phyloP scores from a whole-genome alignment of 1,140 invertebrate genomes.

The Monomorium pharaonis region DNA sequence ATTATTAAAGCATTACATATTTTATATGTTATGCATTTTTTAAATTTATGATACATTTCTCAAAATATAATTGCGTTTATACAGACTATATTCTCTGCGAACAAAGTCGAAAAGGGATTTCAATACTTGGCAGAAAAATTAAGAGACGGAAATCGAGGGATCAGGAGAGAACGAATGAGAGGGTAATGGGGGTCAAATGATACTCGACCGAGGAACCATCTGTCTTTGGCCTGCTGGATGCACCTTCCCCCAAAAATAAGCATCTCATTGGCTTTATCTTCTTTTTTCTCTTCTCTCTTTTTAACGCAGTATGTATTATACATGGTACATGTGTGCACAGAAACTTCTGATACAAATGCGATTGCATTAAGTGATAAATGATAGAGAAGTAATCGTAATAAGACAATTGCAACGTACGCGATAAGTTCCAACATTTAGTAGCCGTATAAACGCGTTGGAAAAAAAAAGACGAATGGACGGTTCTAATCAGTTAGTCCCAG shows the following conservation, averaged over 20 bases:
- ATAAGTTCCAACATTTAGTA: background rate
- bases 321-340: background rate
- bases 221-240: slow-evolving; percentile 39
- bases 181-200: slow-evolving; percentile 57
- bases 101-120: slow-evolving; percentile 18
- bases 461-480: background rate
- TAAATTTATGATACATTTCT: background rate
- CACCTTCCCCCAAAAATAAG: slow-evolving; percentile 46
- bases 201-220: slow-evolving; percentile 39
- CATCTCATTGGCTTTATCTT: slow-evolving; percentile 3
- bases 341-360: background rate
- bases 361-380: background rate
- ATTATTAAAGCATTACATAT: slow-evolving; percentile 11
- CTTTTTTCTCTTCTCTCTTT: background rate
- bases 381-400: background rate
- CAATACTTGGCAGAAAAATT: slow-evolving; percentile 35
- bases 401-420: background rate
- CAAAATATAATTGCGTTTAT: background rate
- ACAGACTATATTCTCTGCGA: background rate
- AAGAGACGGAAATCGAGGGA: slow-evolving; percentile 46
- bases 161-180: slow-evolving; percentile 43
- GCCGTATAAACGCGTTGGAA: background rate
- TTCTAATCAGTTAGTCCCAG: background rate
- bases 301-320: background rate
- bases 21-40: background rate